phyloP scores from a whole-genome alignment of 2,888 invertebrate species.

The Oxyscelio sp. region DNA sequence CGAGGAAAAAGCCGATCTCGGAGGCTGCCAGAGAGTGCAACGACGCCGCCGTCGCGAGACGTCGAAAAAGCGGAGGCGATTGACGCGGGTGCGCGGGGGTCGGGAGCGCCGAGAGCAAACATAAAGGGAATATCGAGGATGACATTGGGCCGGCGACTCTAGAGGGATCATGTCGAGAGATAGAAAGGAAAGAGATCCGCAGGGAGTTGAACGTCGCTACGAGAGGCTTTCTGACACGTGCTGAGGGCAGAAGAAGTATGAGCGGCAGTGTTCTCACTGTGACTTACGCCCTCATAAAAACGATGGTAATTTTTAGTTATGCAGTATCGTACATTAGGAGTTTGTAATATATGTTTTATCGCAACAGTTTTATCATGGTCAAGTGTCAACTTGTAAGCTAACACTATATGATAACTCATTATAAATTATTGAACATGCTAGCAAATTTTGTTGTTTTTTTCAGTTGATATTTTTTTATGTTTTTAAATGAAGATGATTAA shows the following conservation, averaged over 20 bases:
- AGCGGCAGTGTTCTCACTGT: slow-evolving; percentile 8
- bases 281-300: slow-evolving; percentile 39
- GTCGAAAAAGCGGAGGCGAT: slow-evolving; percentile 59
- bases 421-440: too few relatives aligned
- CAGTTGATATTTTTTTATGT: too few relatives aligned
- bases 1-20: slow-evolving; percentile 52
- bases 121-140: slow-evolving; percentile 65
- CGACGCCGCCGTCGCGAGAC: slow-evolving; percentile 41
- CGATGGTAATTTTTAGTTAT: slow-evolving; percentile 53
- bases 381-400: too few relatives aligned
- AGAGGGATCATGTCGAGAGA: slow-evolving; percentile 71
- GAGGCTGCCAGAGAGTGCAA: slow-evolving; percentile 25
- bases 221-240: slow-evolving; percentile 53
- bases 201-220: slow-evolving; percentile 44
- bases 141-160: slow-evolving; percentile 58
- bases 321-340: not conserved
- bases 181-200: slow-evolving; percentile 58
- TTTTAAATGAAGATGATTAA: too few relatives aligned
- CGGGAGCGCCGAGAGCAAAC: slow-evolving; percentile 31
- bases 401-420: too few relatives aligned
- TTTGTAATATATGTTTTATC: too few relatives aligned
- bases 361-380: too few relatives aligned
- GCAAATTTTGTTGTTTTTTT: too few relatives aligned
- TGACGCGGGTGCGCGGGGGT: slow-evolving; percentile 52
- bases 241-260: slow-evolving; percentile 57